phyloP scores from a whole-genome alignment of 1,140 invertebrate species.

The Phortica variegata region DNA sequence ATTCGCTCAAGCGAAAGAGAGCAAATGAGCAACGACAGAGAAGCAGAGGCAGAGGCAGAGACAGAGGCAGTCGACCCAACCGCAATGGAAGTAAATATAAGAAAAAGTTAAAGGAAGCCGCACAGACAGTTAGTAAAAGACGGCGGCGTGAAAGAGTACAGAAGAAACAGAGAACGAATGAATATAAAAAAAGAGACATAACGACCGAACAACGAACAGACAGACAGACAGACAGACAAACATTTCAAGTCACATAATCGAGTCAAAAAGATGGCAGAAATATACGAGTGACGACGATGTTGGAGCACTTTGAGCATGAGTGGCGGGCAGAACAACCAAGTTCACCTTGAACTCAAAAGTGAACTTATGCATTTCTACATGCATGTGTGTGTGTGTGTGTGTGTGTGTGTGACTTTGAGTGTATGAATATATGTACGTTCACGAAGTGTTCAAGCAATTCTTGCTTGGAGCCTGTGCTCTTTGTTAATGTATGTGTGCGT shows the following conservation, averaged over 20 bases:
- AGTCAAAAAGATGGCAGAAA: not conserved
- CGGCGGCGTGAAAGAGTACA: too few species aligned
- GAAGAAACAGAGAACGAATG: too few species aligned
- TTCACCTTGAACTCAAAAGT: conserved; percentile 49
- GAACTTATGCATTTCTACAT: conserved; percentile 30
- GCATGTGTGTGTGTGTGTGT: not conserved
- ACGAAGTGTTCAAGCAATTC: conserved; percentile 26
- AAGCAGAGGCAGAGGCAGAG: conserved; percentile 8
- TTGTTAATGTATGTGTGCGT: too few species aligned
- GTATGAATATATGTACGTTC: conserved; percentile 27
- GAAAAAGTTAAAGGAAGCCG: conserved; percentile 12
- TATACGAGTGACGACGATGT: too few species aligned
- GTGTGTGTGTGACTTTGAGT: conserved; percentile 36
- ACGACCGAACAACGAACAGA: too few species aligned
- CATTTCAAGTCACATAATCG: not conserved
- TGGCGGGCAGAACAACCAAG: too few species aligned
- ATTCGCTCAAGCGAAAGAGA: conserved; percentile 39
- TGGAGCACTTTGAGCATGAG: too few species aligned
- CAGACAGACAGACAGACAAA: conserved; percentile 5
- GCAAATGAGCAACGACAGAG: too few species aligned
- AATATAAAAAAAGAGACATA: too few species aligned
- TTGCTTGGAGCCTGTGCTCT: too few species aligned
- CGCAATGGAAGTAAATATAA: conserved; percentile 1
- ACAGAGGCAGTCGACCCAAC: conserved; percentile 19
- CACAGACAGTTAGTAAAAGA: conserved; percentile 20